A percentile compares a stretch with the other conserved stretches of the same genome.
Evolutionary conservation across 2,888 invertebrate species (phyloP).

Genomic region (Arenicola marina): DNA sequence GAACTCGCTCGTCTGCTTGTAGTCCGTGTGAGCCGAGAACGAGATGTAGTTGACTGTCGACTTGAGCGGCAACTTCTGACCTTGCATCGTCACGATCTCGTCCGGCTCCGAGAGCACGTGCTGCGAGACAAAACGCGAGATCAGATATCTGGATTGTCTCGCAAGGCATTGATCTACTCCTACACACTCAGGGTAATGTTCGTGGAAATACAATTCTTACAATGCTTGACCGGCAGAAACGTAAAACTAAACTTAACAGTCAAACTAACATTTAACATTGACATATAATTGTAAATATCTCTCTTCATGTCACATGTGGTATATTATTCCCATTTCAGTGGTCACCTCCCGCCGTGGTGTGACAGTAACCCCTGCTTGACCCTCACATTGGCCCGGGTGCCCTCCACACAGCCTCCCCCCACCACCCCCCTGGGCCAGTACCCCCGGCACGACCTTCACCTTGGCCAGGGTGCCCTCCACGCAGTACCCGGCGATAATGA

Average conservation of each 20-base stretch:
- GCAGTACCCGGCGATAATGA: slow-evolving; percentile 90
- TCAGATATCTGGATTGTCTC: no score
- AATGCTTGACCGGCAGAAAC: no score
- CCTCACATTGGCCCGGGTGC: slow-evolving; percentile 58
- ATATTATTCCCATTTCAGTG: no score
- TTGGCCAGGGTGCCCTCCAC: slow-evolving; percentile 67
- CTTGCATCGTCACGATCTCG: slow-evolving; percentile 92
- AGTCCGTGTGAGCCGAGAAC: slow-evolving; percentile 98
- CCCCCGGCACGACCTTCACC: slow-evolving; percentile 44
- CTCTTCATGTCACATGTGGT: no score
- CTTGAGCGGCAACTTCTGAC: slow-evolving; percentile 92
- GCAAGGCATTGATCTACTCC: no score
- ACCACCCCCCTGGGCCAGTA: background rate
- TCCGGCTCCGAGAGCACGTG: slow-evolving; percentile 95
- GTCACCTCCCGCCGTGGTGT: no score
- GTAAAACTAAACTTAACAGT: no score
- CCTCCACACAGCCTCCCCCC: slow-evolving; percentile 68
- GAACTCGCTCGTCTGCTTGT: slow-evolving; percentile 96
- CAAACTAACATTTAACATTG: no score
- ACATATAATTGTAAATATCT: no score
- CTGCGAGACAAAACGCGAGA: slow-evolving; percentile 46
- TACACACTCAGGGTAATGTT: no score
- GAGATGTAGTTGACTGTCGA: slow-evolving; percentile 99
- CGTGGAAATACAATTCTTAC: no score
- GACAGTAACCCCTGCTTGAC: background rate